phyloP scores from a whole-genome alignment of 2,797 vertebrate species.

The Lagorchestes hirsutus region DNA sequence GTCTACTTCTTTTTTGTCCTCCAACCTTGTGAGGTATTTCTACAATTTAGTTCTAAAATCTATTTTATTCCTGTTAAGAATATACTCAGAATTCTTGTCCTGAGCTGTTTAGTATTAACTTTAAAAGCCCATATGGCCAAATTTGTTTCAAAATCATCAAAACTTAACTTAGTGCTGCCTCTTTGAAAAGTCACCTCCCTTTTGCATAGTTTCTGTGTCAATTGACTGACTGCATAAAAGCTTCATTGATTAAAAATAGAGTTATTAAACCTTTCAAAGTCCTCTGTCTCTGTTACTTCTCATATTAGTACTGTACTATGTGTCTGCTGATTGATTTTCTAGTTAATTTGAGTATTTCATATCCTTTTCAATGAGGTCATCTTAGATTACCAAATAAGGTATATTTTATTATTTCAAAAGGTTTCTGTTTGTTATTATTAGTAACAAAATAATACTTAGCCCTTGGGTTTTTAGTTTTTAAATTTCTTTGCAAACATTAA shows the following conservation, averaged over 20 bases:
- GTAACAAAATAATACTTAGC: neutral
- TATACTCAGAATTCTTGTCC: neutral
- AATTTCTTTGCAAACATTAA: neutral
- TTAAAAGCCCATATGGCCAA: slow-evolving; percentile 18
- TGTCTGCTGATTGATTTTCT: neutral
- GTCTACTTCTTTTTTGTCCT: neutral
- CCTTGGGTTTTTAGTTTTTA: slow-evolving; percentile 9
- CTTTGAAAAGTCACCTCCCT: slow-evolving; percentile 21
- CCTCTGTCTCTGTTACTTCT: neutral
- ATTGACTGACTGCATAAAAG: neutral
- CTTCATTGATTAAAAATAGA: neutral
- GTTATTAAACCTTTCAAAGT: neutral
- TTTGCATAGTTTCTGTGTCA: neutral
- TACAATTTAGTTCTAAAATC: neutral
- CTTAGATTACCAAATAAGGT: neutral
- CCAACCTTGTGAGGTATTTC: neutral
- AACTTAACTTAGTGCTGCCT: slow-evolving; percentile 15
- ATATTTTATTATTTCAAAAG: neutral
- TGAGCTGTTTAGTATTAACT: neutral
- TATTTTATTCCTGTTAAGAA: neutral
- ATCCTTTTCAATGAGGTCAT: neutral
- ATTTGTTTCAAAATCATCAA: slow-evolving; percentile 34
- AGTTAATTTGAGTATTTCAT: neutral
- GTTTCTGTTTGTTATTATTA: slow-evolving; percentile 22
- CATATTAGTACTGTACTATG: neutral